Evolutionary conservation across 2,888 invertebrate genomes (phyloP), one percentile per base, ranked within the genome.

Genomic region (Pycnomerus fuliginosus): DNA sequence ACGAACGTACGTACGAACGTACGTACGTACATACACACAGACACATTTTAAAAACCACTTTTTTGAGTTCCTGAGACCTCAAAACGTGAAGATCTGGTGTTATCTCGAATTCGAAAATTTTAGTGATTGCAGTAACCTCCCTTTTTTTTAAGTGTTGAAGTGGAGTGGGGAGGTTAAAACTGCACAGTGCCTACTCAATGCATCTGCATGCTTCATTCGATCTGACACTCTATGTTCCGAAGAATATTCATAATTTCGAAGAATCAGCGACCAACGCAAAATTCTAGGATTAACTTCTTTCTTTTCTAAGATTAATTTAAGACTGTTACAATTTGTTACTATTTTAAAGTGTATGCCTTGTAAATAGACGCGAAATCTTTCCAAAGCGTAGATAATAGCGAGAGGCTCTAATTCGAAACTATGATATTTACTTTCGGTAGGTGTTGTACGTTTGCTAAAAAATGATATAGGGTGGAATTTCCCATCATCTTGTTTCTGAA

Each of bases 121-220:
- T n/a, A n/a, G n/a, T n/a, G n/a, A n/a, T n/a, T n/a, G n/a, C n/a
- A n/a, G n/a, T n/a, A n/a, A n/a, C n/a, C n/a, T n/a, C n/a, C n/a
- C n/a, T n/a, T n/a, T n/a, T n/a, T n/a, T n/a, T n/a, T n/a, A n/a
- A n/a, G n/a, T n/a, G n/a, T n/a, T n/a, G n/a, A n/a, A n/a, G n/a
- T n/a, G n/a, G n/a, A n/a, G n/a, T n/a, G n/a, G n/a, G n/a, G n/a
- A n/a, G n/a, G n/a, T n/a, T n/a, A n/a, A n/a, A n/a, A n/a, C n/a
- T n/a, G n/a, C n/a, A n/a, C n/a, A n/a, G n/a, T n/a, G n/a, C 5
- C 20, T 12, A 30, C 30, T 30, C 8, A 30, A 12, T 3, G 30
- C 12, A 12, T 30, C 30, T n/a, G 15, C 30, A 30, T 30, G 30
- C 15, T 15, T 12, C 12, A 30, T 30, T 4, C 30, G 30, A 4